These are phyloP conservation scores for Knipowitschia caucasica DNA, from an alignment of 2,797 vertebrate genomes.

Conservation along the genomic window DNA sequence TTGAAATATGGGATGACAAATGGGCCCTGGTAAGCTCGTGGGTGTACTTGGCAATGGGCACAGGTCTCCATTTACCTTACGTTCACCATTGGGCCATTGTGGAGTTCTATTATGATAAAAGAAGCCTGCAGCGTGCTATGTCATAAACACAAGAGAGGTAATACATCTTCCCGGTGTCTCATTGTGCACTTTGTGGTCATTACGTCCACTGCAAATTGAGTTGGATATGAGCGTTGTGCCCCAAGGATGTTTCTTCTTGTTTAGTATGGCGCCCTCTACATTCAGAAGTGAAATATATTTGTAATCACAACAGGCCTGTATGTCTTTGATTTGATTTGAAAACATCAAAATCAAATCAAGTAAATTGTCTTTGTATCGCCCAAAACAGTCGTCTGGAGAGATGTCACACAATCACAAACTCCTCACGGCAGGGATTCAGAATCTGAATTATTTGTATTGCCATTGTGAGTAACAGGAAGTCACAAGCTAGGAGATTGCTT, in stretches of 20 bases:
- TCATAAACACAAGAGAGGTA: conserved; percentile 23
- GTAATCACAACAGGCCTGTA: background rate
- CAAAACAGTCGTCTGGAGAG: too few species aligned
- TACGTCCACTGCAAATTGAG: conserved; percentile 31
- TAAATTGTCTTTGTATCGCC: too few species aligned
- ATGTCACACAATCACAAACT: too few species aligned
- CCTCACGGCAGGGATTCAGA: too few species aligned
- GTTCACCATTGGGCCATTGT: conserved; percentile 21
- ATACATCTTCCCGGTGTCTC: conserved; percentile 37
- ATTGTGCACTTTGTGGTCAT: conserved; percentile 19
- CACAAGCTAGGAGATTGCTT: too few species aligned
- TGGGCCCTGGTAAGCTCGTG: background rate
- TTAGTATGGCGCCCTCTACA: background rate
- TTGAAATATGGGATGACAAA: background rate
- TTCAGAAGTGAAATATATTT: background rate
- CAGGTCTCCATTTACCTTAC: conserved; percentile 5
- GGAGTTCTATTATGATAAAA: conserved; percentile 21
- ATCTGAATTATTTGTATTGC: too few species aligned
- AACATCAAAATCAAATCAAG: too few species aligned
- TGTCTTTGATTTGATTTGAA: too few species aligned
- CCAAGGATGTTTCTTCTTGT: background rate
- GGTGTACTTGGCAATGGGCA: background rate
- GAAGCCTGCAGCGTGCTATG: conserved; percentile 15
- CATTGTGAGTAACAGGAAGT: too few species aligned
- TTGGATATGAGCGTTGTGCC: conserved; percentile 14